A percentile compares a stretch with the other conserved stretches of the same genome.
Conservation (phyloP, 2,888 invertebrate genomes). For the Baccha elongata region DNA sequence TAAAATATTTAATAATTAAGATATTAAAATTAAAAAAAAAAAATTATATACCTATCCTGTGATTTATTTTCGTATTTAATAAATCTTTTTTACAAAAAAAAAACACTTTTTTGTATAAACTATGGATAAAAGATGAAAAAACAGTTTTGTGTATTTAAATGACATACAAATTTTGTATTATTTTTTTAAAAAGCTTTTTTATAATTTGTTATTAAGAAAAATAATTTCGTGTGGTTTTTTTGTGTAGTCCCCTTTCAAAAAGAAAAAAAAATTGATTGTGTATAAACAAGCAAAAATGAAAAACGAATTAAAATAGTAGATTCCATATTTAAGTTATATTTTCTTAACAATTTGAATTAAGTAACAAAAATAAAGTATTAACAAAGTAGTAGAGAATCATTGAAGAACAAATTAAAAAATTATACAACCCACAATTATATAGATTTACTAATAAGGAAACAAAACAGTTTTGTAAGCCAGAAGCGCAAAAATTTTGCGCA, state of each 20-base stretch:
- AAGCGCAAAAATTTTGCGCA: conserved; percentile 33
- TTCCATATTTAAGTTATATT: conserved; percentile 63
- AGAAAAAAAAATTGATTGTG: conserved; percentile 29
- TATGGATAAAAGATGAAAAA: conserved; percentile 23
- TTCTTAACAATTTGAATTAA: conserved; percentile 57
- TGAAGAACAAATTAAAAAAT: conserved; percentile 45
- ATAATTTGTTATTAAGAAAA: conserved; percentile 8
- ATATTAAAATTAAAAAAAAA: conserved; percentile 49
- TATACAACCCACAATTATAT: conserved; percentile 28
- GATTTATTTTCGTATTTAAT: conserved; percentile 73
- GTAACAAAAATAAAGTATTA: conserved; percentile 39
- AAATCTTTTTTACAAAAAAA: conserved; percentile 53
- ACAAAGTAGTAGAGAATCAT: conserved; percentile 35
- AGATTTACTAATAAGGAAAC: conserved; percentile 4
- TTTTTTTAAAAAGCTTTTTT: conserved; percentile 57
- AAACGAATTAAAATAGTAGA: conserved; percentile 52
- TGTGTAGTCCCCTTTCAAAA: conserved; percentile 30
- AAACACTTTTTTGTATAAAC: conserved; percentile 50
- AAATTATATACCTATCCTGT: conserved; percentile 71
- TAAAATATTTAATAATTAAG: conserved; percentile 65
- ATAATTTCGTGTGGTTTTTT: conserved; percentile 25
- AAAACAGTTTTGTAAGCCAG: conserved; percentile 27
- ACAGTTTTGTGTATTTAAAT: conserved; percentile 44
- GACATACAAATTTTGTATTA: conserved; percentile 67
- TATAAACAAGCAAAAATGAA: conserved; percentile 22